Base-by-base conservation (phyloP, 1,140 invertebrate species). In the Cotesia typhae region DNA sequence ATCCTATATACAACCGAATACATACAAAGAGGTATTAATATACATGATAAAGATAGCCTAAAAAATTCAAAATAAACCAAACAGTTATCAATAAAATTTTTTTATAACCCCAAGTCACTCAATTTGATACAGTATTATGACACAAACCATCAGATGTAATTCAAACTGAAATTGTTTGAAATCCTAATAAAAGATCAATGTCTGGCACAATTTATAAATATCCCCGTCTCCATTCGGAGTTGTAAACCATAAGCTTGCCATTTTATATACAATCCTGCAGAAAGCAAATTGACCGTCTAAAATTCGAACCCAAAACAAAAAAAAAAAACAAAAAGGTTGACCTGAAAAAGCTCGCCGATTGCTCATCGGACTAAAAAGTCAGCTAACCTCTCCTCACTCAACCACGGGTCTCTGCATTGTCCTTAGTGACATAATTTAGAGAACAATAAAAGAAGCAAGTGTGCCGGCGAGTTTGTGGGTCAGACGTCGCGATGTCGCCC, bases 401-500 rank as follows among this genome's bases (percentile, higher is more conserved):
- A 28, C 28, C 28, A 28, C 28, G 28, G 28, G 28, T 28, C 28
- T 57, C 38, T 71, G 57, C 41, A 67, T 60, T 67, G 52, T 67
- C 9, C 51, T 47, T 53, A 37, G 70, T 72, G 70, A 72, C 64
- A 72, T 72, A 67, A 72, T 72, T 72, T 67, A 5, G 10, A 38
- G 14, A 57, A 67, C 66, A 65, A 53, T 67, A 52, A 71, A 64
- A 60, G 17, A 67, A 67, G 57, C 55, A 67, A 72, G 51, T 63
- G 61, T 71, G 70, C 36, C 70, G 63, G 10, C 59, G 70, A 71
- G 63, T 71, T 72, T 67, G 71, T 72, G 35, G 71, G 71, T 72
- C 71, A 72, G 64, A 72, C 71, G 47, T 7, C 28, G 47, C 57
- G 38, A 59, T 66, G 41, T 67, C 65, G 71, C 71, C 71, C 71